Conservation (phyloP, 2,888 invertebrate genomes). For the Arctia plantaginis region DNA sequence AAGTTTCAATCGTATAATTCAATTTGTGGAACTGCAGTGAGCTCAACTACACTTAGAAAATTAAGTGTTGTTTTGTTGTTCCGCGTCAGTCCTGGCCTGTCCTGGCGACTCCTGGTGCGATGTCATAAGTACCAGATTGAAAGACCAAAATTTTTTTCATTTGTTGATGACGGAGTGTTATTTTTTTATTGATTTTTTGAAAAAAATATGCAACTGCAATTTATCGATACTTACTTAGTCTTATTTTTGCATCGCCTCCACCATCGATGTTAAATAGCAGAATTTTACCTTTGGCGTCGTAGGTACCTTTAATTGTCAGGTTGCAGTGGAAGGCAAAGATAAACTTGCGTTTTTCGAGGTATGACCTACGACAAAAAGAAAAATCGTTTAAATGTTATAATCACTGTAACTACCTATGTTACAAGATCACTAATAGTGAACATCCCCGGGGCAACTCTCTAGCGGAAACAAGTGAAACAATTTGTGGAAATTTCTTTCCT, state of each 20-base stretch:
- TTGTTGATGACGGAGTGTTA: too few species aligned
- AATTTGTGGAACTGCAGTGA: not conserved
- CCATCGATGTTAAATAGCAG: constrained; percentile 80
- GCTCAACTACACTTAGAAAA: not conserved
- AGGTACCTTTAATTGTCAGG: constrained; percentile 77
- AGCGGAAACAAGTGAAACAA: too few species aligned
- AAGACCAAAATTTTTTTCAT: too few species aligned
- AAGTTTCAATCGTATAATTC: not conserved
- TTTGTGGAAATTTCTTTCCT: too few species aligned
- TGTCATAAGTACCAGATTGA: not conserved
- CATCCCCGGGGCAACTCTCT: too few species aligned
- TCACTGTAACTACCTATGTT: not conserved
- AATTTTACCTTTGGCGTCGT: constrained; percentile 74
- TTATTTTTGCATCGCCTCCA: constrained; percentile 77
- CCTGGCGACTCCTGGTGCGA: not conserved
- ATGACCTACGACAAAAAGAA: constrained; percentile 65
- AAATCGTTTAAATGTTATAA: not conserved
- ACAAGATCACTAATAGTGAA: too few species aligned
- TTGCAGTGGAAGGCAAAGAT: constrained; percentile 76
- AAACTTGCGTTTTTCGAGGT: constrained; percentile 74
- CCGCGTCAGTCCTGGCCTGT: not conserved
- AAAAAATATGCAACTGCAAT: not conserved
- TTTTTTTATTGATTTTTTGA: too few species aligned
- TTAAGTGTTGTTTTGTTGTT: not conserved
- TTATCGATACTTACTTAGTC: constrained; percentile 68